phyloP scores from a whole-genome alignment of 1,140 invertebrate genomes.

The Latrodectus geometricus region DNA sequence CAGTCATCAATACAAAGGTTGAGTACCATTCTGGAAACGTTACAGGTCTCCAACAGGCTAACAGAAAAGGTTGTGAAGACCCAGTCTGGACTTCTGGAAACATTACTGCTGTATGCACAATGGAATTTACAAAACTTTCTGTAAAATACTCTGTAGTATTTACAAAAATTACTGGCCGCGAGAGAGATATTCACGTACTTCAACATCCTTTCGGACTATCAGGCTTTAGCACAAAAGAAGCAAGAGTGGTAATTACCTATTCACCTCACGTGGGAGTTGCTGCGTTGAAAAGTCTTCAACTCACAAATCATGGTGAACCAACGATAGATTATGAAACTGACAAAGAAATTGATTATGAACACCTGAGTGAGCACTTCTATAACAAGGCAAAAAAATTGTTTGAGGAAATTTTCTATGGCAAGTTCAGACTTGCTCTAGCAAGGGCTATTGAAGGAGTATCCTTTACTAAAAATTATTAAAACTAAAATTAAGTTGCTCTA shows the following conservation, averaged over 20 bases:
- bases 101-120: background rate
- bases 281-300: background rate
- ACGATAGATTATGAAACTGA: background rate
- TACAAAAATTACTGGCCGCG: background rate
- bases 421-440: background rate
- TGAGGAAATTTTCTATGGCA: background rate
- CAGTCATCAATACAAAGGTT: background rate
- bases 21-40: constrained; percentile 23
- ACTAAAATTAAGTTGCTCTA: no score
- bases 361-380: background rate
- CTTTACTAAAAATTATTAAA: background rate
- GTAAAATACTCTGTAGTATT: constrained; percentile 3
- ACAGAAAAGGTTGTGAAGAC: constrained; percentile 14
- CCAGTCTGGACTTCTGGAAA: constrained; percentile 18
- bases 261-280: background rate
- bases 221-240: background rate
- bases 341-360: background rate
- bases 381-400: background rate
- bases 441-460: background rate
- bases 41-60: constrained; percentile 14
- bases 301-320: background rate
- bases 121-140: background rate
- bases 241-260: background rate
- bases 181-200: background rate
- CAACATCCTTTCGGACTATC: background rate